Percentiles rank a stretch among this genome's conserved stretches.
Conservation (phyloP, 2,888 invertebrate species). For the Creontiades dilutus region DNA sequence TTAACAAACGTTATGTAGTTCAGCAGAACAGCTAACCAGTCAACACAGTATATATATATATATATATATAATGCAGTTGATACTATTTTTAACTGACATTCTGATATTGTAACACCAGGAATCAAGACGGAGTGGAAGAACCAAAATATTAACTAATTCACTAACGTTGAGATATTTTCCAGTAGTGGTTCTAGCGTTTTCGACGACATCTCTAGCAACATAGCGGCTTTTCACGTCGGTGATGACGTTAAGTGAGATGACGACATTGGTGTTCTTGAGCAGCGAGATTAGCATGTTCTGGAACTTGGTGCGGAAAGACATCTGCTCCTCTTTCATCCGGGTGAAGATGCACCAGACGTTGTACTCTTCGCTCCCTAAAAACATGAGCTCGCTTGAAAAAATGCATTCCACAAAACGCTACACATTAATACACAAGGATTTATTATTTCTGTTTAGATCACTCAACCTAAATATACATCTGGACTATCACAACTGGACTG, state of each 20-base stretch:
- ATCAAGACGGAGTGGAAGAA: too few relatives aligned
- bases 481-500: too few relatives aligned
- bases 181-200: conserved; percentile 78
- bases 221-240: conserved; percentile 82
- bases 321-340: conserved; percentile 77
- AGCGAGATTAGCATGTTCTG: conserved; percentile 80
- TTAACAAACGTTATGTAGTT: too few relatives aligned
- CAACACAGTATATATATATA: too few relatives aligned
- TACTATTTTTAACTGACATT: too few relatives aligned
- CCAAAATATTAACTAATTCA: neutral
- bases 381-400: neutral
- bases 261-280: conserved; percentile 79
- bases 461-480: too few relatives aligned
- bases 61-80: too few relatives aligned
- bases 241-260: conserved; percentile 82
- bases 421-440: too few relatives aligned
- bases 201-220: conserved; percentile 80
- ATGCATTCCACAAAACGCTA: too few relatives aligned
- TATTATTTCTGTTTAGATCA: too few relatives aligned
- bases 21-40: too few relatives aligned
- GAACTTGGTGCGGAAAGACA: conserved; percentile 78
- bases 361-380: conserved; percentile 66
- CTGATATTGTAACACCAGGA: too few relatives aligned
- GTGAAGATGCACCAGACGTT: conserved; percentile 83
- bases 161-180: conserved; percentile 79